Percentiles rank a stretch among this genome's conserved stretches.
These are phyloP conservation scores for Philypnodon macrostomus DNA, from an alignment of 2,797 vertebrate genomes.

Conservation along the genomic window DNA sequence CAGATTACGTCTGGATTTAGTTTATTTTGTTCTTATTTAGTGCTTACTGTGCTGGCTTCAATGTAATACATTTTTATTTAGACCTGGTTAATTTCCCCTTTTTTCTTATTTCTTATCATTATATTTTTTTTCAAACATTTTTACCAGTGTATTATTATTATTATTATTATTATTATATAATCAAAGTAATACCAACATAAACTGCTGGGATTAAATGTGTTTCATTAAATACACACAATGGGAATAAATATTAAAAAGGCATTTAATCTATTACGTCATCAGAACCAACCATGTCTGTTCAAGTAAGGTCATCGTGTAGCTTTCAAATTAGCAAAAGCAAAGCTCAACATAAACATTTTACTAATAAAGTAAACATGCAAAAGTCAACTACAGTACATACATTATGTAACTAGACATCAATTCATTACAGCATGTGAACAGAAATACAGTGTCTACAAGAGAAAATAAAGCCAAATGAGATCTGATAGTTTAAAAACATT, in stretches of 20 bases:
- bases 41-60: too few species aligned
- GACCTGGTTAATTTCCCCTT: too few species aligned
- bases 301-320: slow-evolving; percentile 32
- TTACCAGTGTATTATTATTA: too few species aligned
- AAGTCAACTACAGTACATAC: slow-evolving; percentile 18
- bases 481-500: slow-evolving; percentile 11
- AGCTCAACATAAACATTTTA: slow-evolving; percentile 32
- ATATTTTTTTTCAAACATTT: too few species aligned
- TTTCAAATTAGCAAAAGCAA: slow-evolving; percentile 29
- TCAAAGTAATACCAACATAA: not conserved
- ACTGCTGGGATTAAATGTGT: not conserved
- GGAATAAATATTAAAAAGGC: slow-evolving; percentile 44
- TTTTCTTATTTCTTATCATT: too few species aligned
- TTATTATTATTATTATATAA: too few species aligned
- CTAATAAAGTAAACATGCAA: slow-evolving; percentile 44
- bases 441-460: slow-evolving; percentile 19
- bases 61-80: too few species aligned
- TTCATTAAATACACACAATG: slow-evolving; percentile 15
- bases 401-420: slow-evolving; percentile 19
- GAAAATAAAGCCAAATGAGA: slow-evolving; percentile 14
- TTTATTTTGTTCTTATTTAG: too few species aligned
- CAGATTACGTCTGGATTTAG: too few species aligned
- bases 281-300: slow-evolving; percentile 26
- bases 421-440: slow-evolving; percentile 30
- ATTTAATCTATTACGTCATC: slow-evolving; percentile 31